Conservation (phyloP, 2,797 vertebrate genomes). For the Pseudochirops corinnae region DNA sequence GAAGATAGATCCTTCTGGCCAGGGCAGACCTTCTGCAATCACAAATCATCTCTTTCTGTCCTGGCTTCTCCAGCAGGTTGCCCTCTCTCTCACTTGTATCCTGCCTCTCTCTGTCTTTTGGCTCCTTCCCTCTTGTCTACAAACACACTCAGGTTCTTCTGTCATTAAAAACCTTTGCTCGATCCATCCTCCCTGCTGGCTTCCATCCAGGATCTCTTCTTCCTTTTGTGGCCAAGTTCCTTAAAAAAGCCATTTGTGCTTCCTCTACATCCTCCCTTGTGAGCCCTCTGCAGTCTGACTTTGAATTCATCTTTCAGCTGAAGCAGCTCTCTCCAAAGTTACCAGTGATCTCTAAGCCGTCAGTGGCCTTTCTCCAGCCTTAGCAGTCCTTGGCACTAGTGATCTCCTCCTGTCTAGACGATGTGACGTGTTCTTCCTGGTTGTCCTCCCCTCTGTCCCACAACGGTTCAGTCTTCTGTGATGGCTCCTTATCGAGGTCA, state of each 20-base stretch:
- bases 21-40: background rate
- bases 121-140: background rate
- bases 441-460: no score
- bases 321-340: background rate
- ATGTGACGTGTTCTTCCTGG: no score
- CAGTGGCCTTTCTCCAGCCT: background rate
- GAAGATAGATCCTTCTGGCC: background rate
- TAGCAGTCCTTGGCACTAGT: no score
- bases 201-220: background rate
- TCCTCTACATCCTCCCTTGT: background rate
- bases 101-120: background rate
- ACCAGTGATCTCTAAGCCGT: background rate
- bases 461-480: no score
- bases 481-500: no score
- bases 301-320: background rate
- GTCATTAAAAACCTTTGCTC: background rate
- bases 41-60: background rate
- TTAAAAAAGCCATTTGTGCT: background rate
- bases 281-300: background rate
- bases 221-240: background rate
- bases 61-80: background rate
- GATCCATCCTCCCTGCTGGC: background rate
- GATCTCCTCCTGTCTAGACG: no score
- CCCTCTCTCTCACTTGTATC: background rate
- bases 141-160: background rate